phyloP scores from a whole-genome alignment of 2,888 invertebrate genomes.

The Empis stercorea region DNA sequence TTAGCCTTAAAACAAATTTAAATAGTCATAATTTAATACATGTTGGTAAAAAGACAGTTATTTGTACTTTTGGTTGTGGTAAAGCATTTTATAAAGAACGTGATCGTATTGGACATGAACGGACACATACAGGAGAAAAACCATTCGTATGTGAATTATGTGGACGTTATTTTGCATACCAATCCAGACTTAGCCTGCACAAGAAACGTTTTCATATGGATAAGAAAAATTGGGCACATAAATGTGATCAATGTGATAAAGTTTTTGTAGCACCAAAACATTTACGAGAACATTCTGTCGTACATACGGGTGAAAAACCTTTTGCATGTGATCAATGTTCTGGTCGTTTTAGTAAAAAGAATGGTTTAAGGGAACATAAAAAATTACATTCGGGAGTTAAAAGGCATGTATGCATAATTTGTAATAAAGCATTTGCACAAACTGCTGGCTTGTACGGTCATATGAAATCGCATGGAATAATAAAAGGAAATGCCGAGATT shows the following conservation, averaged over 20 bases:
- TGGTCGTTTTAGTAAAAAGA: conserved; percentile 4
- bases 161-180: neutral
- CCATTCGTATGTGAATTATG: neutral
- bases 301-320: conserved; percentile 2
- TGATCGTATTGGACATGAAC: neutral
- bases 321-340: conserved; percentile 8
- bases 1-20: neutral
- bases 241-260: neutral
- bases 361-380: conserved; percentile 1
- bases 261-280: neutral
- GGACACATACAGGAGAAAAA: neutral
- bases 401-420: conserved; percentile 16
- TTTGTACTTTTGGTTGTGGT: neutral
- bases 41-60: neutral
- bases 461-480: conserved; percentile 7
- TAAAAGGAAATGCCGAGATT: too few species aligned
- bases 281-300: neutral
- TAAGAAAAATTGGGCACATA: neutral
- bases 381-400: conserved; percentile 8
- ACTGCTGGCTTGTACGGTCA: conserved; percentile 13
- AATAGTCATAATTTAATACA: neutral
- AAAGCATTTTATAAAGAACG: neutral
- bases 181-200: neutral
- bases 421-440: conserved; percentile 10
- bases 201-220: neutral